Conservation (phyloP, 2,888 invertebrate species). For the Drosophila robusta region DNA sequence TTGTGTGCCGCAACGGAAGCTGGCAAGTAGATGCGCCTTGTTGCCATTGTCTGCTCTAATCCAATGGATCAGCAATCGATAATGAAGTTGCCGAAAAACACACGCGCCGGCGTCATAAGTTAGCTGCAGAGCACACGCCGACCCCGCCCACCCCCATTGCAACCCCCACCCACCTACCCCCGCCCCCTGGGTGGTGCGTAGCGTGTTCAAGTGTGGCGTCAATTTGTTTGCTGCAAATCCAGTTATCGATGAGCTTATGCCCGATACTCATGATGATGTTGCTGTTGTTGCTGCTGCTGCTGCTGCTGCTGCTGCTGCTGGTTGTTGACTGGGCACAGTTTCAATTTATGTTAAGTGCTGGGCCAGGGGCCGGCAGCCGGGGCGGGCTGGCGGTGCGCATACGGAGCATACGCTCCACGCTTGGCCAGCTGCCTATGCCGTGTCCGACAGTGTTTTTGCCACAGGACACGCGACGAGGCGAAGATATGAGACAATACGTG, state of each 20-base stretch:
- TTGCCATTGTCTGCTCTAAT: conserved; percentile 69
- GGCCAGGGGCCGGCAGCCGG: background rate
- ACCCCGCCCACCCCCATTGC: no score
- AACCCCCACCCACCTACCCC: no score
- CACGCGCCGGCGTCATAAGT: conserved; percentile 72
- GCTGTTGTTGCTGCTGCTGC: conserved; percentile 17
- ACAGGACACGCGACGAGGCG: background rate
- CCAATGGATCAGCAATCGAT: conserved; percentile 78
- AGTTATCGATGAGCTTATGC: conserved; percentile 75
- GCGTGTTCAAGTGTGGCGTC: conserved; percentile 61
- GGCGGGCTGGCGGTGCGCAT: background rate
- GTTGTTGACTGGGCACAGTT: conserved; percentile 45
- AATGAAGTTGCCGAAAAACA: conserved; percentile 78
- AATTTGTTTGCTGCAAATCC: conserved; percentile 81
- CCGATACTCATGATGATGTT: conserved; percentile 25
- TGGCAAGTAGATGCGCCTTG: conserved; percentile 42
- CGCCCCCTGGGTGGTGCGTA: conserved; percentile 9
- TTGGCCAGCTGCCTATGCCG: conserved; percentile 13
- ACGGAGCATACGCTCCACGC: conserved; percentile 45
- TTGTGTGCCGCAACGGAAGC: conserved; percentile 74
- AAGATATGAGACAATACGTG: conserved; percentile 17
- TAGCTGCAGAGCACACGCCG: conserved; percentile 26
- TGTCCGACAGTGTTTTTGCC: conserved; percentile 3
- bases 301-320: conserved; percentile 8
- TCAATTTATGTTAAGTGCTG: conserved; percentile 63